Conservation (phyloP, 2,888 invertebrate genomes). For the Euclidia mi region DNA sequence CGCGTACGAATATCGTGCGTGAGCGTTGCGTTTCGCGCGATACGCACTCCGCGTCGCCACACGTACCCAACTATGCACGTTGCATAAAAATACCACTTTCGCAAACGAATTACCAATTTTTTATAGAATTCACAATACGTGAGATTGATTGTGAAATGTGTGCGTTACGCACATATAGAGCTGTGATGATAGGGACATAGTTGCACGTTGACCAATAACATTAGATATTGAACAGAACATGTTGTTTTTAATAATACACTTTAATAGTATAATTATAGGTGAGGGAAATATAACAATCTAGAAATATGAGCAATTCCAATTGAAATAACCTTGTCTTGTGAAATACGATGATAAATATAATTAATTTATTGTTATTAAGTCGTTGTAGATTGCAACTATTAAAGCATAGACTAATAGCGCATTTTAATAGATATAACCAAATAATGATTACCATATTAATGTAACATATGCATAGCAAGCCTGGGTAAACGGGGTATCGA, state of each 20-base stretch:
- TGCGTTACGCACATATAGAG: slow-evolving; percentile 84
- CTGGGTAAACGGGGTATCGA: too few relatives aligned
- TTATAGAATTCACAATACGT: slow-evolving; percentile 80
- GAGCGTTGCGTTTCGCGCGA: slow-evolving; percentile 82
- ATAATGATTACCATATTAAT: too few relatives aligned
- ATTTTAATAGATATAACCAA: background rate
- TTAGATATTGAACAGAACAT: slow-evolving; percentile 47
- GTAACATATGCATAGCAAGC: too few relatives aligned
- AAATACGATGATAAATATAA: slow-evolving; percentile 10
- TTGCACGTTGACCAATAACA: slow-evolving; percentile 63
- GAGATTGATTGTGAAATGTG: slow-evolving; percentile 79
- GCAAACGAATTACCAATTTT: slow-evolving; percentile 80
- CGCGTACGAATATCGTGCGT: slow-evolving; percentile 78
- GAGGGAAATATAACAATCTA: slow-evolving; percentile 20
- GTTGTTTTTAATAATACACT: slow-evolving; percentile 33
- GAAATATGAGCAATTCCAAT: slow-evolving; percentile 10
- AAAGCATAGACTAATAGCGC: too few relatives aligned
- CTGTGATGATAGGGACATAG: slow-evolving; percentile 68
- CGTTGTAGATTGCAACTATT: background rate
- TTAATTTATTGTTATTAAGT: slow-evolving; percentile 4
- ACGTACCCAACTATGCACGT: slow-evolving; percentile 68
- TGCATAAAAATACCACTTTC: slow-evolving; percentile 82
- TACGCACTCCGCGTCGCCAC: slow-evolving; percentile 70
- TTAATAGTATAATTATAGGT: slow-evolving; percentile 16
- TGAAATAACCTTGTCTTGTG: slow-evolving; percentile 15